phyloP scores from a whole-genome alignment of 2,888 invertebrate genomes.

The Acleris laterana region DNA sequence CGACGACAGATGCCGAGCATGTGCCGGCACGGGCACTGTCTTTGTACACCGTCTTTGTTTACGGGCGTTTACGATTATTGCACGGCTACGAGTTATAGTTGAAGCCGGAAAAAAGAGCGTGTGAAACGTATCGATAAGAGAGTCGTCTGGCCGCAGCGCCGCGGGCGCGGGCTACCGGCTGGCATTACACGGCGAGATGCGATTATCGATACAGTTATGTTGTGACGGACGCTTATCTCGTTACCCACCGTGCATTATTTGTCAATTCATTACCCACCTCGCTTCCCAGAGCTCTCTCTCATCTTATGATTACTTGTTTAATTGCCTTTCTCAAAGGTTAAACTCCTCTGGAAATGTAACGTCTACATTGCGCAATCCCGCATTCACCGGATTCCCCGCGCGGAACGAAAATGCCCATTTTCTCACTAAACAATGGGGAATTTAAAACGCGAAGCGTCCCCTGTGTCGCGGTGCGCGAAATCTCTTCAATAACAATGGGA shows the following conservation, averaged over 20 bases:
- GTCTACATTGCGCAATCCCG: conserved; percentile 57
- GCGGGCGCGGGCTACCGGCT: conserved; percentile 60
- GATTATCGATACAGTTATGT: conserved; percentile 77
- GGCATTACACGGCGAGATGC: conserved; percentile 72
- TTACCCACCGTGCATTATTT: conserved; percentile 64
- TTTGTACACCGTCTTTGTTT: conserved; percentile 49
- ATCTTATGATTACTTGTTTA: conserved; percentile 55
- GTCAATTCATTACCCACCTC: conserved; percentile 56
- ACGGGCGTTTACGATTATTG: conserved; percentile 64
- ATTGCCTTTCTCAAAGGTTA: conserved; percentile 67
- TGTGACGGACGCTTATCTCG: conserved; percentile 72
- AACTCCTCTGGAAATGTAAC: conserved; percentile 54
- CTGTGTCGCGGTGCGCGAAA: conserved; percentile 52
- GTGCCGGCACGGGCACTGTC: conserved; percentile 51
- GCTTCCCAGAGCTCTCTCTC: conserved; percentile 56
- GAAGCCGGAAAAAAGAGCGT: conserved; percentile 62
- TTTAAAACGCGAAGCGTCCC: conserved; percentile 50
- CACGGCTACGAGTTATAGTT: conserved; percentile 56
- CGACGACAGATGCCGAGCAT: conserved; percentile 81
- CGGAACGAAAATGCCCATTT: conserved; percentile 59
- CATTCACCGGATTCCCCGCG: conserved; percentile 55
- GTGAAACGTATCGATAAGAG: conserved; percentile 73
- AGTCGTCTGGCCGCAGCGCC: conserved; percentile 58
- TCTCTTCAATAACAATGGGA: conserved; percentile 51
- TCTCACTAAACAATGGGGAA: conserved; percentile 62